Conservation (phyloP, 2,797 vertebrate genomes). For the Phataginus tricuspis region DNA sequence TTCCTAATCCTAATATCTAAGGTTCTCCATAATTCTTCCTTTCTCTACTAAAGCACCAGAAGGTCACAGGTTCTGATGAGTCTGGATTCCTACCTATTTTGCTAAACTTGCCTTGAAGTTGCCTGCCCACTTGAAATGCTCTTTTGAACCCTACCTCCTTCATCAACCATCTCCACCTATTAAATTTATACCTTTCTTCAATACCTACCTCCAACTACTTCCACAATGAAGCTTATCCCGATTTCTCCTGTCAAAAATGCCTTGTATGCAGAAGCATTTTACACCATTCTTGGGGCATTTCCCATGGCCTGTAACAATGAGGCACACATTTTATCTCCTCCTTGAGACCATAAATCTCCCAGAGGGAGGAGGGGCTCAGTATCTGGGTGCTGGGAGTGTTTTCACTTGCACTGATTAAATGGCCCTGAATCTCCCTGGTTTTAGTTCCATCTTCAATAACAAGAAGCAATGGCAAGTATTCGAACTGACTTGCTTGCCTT, state of each 20-base stretch:
- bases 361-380: background rate
- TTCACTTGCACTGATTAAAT: background rate
- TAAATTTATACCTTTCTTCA: conserved; percentile 1
- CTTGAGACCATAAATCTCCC: background rate
- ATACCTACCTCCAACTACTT: background rate
- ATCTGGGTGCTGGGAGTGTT: background rate
- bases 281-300: background rate
- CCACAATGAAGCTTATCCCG: background rate
- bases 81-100: background rate
- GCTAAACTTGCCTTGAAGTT: conserved; percentile 3
- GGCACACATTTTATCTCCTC: background rate
- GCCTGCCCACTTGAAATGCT: background rate
- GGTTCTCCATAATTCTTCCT: background rate
- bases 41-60: background rate
- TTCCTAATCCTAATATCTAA: background rate
- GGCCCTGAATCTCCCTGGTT: background rate
- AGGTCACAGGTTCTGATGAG: background rate
- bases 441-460: conserved; percentile 6
- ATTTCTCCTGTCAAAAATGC: background rate
- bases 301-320: background rate
- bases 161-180: background rate
- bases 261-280: background rate
- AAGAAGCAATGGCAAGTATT: background rate
- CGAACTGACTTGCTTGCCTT: background rate
- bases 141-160: background rate